Percentiles rank a stretch among this genome's conserved stretches.
These are phyloP conservation scores for Parapsyche elsis DNA, from an alignment of 1,140 invertebrate species.

Conservation along the genomic window DNA sequence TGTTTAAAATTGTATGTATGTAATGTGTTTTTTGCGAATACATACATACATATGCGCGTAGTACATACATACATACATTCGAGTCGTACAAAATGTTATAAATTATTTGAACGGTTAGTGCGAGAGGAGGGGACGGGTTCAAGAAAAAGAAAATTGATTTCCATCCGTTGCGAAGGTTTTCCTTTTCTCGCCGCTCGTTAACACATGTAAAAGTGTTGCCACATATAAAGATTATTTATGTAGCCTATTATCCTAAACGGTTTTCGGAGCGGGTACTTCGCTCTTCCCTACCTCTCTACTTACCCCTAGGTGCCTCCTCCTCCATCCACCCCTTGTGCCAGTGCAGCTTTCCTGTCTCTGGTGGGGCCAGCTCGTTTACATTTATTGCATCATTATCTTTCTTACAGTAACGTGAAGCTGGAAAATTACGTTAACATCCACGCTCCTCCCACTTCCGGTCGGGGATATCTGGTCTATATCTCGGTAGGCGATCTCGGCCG, in stretches of 20 bases:
- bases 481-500: conserved; percentile 40
- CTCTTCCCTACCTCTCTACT: neutral
- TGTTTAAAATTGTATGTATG: no score
- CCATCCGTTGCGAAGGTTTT: conserved; percentile 47
- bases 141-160: conserved; percentile 51
- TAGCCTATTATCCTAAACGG: conserved; percentile 53
- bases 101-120: conserved; percentile 21
- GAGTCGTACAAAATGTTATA: neutral
- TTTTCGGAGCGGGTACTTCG: conserved; percentile 40
- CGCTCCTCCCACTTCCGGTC: conserved; percentile 6
- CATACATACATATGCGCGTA: no score
- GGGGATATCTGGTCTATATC: conserved; percentile 50
- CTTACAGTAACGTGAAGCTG: conserved; percentile 51
- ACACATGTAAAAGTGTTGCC: conserved; percentile 55
- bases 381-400: conserved; percentile 57
- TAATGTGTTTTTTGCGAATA: no score
- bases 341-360: neutral
- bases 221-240: conserved; percentile 56
- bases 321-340: neutral
- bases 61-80: neutral
- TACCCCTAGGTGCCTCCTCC: neutral
- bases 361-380: conserved; percentile 49
- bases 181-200: conserved; percentile 50
- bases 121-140: neutral
- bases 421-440: conserved; percentile 54